A percentile compares a stretch with the other conserved stretches of the same genome.
These are phyloP conservation scores for Lontra canadensis DNA, from an alignment of 2,113 vertebrate genomes.

Conservation along the genomic window DNA sequence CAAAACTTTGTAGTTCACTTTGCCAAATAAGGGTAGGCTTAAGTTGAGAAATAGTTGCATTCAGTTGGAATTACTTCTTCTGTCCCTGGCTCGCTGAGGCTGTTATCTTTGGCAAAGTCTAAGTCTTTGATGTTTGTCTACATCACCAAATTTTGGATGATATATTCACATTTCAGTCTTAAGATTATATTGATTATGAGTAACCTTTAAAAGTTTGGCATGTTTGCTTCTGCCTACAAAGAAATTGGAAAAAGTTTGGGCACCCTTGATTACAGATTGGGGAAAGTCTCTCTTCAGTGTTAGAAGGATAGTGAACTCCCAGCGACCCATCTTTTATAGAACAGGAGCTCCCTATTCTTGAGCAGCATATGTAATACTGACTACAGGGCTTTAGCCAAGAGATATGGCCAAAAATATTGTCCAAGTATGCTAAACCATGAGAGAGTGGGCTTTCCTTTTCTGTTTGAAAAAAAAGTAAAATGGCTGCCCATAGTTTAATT, in stretches of 20 bases:
- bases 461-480: not conserved
- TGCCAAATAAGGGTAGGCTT: not conserved
- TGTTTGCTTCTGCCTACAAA: slow-evolving; percentile 15
- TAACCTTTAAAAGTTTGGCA: slow-evolving; percentile 19
- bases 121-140: not conserved
- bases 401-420: not conserved
- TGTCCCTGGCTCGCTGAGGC: not conserved
- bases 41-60: not conserved
- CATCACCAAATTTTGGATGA: not conserved
- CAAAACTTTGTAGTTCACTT: not conserved
- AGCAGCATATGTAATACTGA: not conserved
- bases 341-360: not conserved
- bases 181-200: slow-evolving; percentile 21
- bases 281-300: not conserved
- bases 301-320: not conserved
- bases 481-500: not conserved
- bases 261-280: not conserved
- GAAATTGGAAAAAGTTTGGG: not conserved
- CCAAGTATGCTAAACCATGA: not conserved
- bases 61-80: slow-evolving; percentile 9
- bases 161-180: not conserved
- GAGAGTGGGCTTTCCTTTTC: not conserved
- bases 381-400: not conserved
- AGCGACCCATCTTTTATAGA: too few species aligned
- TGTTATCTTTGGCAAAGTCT: slow-evolving; percentile 9